phyloP scores from a whole-genome alignment of 2,888 invertebrate genomes.

The Poecilus cupreus region DNA sequence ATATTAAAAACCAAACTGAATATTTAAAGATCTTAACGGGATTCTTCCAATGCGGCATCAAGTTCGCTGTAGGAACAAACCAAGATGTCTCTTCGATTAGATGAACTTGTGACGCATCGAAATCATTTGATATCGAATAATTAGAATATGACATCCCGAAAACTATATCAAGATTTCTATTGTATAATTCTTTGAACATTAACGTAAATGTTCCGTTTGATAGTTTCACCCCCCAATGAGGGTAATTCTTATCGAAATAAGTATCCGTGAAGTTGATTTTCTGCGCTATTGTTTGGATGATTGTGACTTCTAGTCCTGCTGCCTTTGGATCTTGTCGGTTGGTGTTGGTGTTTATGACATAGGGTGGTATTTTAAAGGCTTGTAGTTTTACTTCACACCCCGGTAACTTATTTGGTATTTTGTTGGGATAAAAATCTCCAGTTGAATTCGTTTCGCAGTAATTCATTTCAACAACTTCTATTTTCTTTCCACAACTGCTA shows the following conservation, averaged over 20 bases:
- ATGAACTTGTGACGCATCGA: background rate
- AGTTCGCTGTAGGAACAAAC: conserved; percentile 8
- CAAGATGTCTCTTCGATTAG: background rate
- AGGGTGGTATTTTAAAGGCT: background rate
- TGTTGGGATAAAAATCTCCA: background rate
- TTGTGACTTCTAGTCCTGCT: conserved; percentile 9
- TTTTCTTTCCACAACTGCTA: background rate
- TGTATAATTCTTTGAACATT: background rate
- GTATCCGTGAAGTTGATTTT: conserved; percentile 7
- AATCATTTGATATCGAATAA: background rate
- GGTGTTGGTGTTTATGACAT: background rate
- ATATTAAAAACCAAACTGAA: conserved; percentile 26
- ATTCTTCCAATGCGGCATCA: background rate
- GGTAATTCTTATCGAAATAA: background rate
- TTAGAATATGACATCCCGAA: background rate
- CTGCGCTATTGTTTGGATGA: background rate
- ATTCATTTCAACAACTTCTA: background rate
- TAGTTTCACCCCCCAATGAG: background rate
- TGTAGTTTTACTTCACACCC: conserved; percentile 13
- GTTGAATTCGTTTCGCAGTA: background rate
- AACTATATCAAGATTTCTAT: background rate
- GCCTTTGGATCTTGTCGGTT: background rate
- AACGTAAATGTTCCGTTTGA: background rate
- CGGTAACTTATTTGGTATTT: conserved; percentile 2
- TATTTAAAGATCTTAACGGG: conserved; percentile 43